Conservation (phyloP, 2,113 vertebrate genomes). For the Nannobrachium achirus region DNA sequence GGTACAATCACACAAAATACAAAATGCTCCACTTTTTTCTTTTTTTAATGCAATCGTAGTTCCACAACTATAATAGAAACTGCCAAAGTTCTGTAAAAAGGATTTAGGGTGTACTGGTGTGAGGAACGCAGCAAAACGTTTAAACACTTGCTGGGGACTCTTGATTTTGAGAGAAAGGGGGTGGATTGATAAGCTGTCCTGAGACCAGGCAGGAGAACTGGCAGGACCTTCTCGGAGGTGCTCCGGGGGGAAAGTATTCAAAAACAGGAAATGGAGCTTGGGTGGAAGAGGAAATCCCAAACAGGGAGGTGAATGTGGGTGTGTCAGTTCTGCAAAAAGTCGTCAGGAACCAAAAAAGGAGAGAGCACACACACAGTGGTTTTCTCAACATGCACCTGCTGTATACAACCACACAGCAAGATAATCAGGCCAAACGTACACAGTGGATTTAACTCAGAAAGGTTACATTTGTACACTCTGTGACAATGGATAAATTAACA, state of each 20-base stretch:
- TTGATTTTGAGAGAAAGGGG: neutral
- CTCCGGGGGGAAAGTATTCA: constrained; percentile 72
- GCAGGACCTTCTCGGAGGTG: constrained; percentile 52
- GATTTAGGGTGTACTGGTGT: neutral
- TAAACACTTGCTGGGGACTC: neutral
- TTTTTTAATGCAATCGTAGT: too few relatives aligned
- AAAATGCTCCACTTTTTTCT: too few relatives aligned
- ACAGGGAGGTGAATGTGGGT: constrained; percentile 30
- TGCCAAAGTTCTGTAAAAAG: neutral
- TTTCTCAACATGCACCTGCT: constrained; percentile 46
- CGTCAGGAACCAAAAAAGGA: constrained; percentile 41
- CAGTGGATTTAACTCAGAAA: too few relatives aligned
- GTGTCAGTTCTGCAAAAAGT: constrained; percentile 28
- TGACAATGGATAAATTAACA: too few relatives aligned
- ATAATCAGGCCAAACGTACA: constrained; percentile 11
- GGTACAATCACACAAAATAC: too few relatives aligned
- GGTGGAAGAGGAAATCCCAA: constrained; percentile 69
- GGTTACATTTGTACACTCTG: too few relatives aligned
- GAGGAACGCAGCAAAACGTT: neutral
- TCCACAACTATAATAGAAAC: too few relatives aligned
- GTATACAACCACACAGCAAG: constrained; percentile 2
- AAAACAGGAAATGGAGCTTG: constrained; percentile 79
- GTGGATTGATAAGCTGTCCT: constrained; percentile 1
- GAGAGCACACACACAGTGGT: constrained; percentile 13
- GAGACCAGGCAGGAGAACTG: constrained; percentile 15